phyloP scores from a whole-genome alignment of 2,888 invertebrate genomes.

The Agriopis leucophaearia region DNA sequence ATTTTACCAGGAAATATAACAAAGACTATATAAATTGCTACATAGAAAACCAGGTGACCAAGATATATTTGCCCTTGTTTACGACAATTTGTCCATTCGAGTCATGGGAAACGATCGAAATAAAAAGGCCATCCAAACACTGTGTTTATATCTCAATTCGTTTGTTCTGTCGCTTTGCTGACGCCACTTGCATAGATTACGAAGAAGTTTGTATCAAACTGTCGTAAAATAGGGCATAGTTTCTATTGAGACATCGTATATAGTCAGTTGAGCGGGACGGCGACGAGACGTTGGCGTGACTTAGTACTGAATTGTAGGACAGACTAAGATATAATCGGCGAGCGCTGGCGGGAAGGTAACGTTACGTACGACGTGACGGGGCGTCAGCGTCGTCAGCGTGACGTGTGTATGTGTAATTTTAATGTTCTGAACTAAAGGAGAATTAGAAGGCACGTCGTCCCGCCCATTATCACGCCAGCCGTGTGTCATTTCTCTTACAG shows the following conservation, averaged over 20 bases:
- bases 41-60: conserved; percentile 45
- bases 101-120: conserved; percentile 63
- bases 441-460: too few species aligned
- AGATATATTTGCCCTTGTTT: conserved; percentile 45
- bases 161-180: conserved; percentile 63
- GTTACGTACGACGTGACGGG: too few species aligned
- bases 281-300: background rate
- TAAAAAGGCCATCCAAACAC: conserved; percentile 61
- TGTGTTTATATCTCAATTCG: conserved; percentile 60
- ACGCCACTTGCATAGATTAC: conserved; percentile 33
- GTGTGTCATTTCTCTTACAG: too few species aligned
- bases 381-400: background rate
- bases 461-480: too few species aligned
- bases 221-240: conserved; percentile 20
- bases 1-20: conserved; percentile 6
- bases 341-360: too few species aligned
- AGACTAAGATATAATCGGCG: too few species aligned
- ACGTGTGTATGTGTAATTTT: background rate
- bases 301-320: too few species aligned
- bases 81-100: conserved; percentile 43
- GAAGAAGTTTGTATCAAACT: conserved; percentile 16
- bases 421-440: too few species aligned
- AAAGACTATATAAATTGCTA: conserved; percentile 36
- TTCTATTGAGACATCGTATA: conserved; percentile 20
- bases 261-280: conserved; percentile 16